phyloP scores from a whole-genome alignment of 2,113 vertebrate species.

The Cyanoramphus novaezelandiae region DNA sequence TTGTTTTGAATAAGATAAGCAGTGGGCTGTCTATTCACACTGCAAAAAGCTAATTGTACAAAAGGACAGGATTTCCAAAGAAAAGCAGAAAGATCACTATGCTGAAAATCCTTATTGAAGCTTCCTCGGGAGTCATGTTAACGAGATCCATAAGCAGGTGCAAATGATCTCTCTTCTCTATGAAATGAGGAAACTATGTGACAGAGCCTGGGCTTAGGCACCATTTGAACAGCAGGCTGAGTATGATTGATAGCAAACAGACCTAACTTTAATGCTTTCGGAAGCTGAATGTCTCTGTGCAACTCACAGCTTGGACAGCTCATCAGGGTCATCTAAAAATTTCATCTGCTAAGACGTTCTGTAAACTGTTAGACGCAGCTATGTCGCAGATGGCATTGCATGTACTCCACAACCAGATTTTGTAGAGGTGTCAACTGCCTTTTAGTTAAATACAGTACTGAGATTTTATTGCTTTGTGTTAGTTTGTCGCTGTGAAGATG shows the following conservation, averaged over 20 bases:
- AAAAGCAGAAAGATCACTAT: neutral
- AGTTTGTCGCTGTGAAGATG: neutral
- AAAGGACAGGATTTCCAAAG: neutral
- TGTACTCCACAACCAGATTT: neutral
- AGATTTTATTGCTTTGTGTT: neutral
- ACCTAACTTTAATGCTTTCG: neutral
- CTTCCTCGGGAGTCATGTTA: neutral
- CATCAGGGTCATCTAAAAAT: constrained; percentile 24
- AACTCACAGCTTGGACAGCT: neutral
- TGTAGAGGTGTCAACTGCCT: neutral
- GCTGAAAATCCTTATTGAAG: neutral
- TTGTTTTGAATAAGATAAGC: neutral
- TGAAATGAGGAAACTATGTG: neutral
- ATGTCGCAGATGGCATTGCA: neutral
- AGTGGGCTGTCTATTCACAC: neutral
- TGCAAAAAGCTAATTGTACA: neutral
- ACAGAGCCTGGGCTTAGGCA: neutral
- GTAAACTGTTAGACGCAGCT: neutral
- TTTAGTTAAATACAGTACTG: neutral
- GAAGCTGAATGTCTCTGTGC: neutral
- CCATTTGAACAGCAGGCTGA: neutral
- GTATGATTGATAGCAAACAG: neutral
- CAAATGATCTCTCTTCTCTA: neutral
- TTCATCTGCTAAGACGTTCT: constrained; percentile 6
- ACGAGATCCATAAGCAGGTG: neutral